Evolutionary conservation across 1,140 invertebrate genomes (phyloP).

Genomic region (Drosophila asahinai): DNA sequence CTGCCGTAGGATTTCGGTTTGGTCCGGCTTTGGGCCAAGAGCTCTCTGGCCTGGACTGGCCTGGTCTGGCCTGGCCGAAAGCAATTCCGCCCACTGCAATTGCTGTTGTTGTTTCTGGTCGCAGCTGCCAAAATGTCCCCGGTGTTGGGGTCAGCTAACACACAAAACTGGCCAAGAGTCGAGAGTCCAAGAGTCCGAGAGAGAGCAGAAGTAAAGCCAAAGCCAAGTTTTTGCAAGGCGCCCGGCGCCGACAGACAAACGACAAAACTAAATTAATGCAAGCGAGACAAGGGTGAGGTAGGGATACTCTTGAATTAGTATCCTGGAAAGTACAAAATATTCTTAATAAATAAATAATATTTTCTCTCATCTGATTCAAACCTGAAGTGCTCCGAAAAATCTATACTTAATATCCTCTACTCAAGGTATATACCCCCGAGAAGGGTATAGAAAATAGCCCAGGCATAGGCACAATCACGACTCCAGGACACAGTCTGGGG

Average conservation of each 20-base stretch:
- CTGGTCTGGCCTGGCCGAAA: constrained; percentile 58
- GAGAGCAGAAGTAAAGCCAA: constrained; percentile 30
- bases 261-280: constrained; percentile 47
- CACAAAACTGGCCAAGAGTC: constrained; percentile 35
- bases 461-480: constrained; percentile 21
- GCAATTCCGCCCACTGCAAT: constrained; percentile 74
- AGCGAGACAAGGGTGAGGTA: neutral
- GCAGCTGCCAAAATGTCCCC: constrained; percentile 71
- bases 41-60: constrained; percentile 18
- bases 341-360: too few relatives aligned
- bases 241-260: constrained; percentile 37
- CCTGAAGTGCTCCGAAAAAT: too few relatives aligned
- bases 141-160: constrained; percentile 54
- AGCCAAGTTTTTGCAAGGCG: constrained; percentile 32
- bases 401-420: too few relatives aligned
- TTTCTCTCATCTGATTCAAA: too few relatives aligned
- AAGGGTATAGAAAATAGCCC: constrained; percentile 4
- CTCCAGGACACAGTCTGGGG: constrained; percentile 6
- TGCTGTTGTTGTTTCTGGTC: constrained; percentile 48
- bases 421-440: neutral
- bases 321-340: too few relatives aligned
- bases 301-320: neutral
- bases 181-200: constrained; percentile 48
- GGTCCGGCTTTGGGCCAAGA: constrained; percentile 21
- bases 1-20: constrained; percentile 6